Conservation (phyloP, 1,140 invertebrate genomes). For the Aphaenogaster rudis region DNA sequence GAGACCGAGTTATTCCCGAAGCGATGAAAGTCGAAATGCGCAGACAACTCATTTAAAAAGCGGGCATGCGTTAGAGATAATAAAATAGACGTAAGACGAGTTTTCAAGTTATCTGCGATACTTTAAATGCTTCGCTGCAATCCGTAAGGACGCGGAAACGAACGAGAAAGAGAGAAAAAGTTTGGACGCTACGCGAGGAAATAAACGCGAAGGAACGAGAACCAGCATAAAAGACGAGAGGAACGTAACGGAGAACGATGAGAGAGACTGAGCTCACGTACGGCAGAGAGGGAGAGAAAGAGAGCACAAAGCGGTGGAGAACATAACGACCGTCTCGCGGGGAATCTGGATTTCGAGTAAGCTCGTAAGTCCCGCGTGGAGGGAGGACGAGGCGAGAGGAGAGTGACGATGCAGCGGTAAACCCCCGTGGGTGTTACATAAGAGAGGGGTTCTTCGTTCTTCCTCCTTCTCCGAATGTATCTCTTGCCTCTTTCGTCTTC, state of each 20-base stretch:
- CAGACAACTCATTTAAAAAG: not conserved
- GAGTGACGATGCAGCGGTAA: slow-evolving; percentile 38
- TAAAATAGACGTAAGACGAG: not conserved
- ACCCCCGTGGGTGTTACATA: slow-evolving; percentile 70
- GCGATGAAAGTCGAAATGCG: not conserved
- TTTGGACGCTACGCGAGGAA: not conserved
- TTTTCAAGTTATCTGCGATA: not conserved
- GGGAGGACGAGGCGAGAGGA: slow-evolving; percentile 26
- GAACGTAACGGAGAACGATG: slow-evolving; percentile 14
- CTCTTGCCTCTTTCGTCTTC: slow-evolving; percentile 25
- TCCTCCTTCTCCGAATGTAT: slow-evolving; percentile 10
- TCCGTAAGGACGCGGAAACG: not conserved
- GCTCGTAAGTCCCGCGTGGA: slow-evolving; percentile 68
- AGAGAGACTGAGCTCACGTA: not conserved
- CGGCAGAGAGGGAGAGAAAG: not conserved
- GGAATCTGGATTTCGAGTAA: slow-evolving; percentile 73
- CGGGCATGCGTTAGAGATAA: not conserved
- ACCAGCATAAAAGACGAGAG: slow-evolving; percentile 1
- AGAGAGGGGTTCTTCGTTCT: slow-evolving; percentile 50
- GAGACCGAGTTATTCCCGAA: not conserved
- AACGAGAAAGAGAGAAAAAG: not conserved
- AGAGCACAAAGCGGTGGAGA: not conserved
- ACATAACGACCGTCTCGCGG: slow-evolving; percentile 43
- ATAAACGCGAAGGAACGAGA: not conserved
- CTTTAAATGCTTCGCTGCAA: not conserved